Percentiles rank a stretch among this genome's conserved stretches.
Evolutionary conservation across 2,797 vertebrate genomes (phyloP).

Genomic region (Malurus splendens): DNA sequence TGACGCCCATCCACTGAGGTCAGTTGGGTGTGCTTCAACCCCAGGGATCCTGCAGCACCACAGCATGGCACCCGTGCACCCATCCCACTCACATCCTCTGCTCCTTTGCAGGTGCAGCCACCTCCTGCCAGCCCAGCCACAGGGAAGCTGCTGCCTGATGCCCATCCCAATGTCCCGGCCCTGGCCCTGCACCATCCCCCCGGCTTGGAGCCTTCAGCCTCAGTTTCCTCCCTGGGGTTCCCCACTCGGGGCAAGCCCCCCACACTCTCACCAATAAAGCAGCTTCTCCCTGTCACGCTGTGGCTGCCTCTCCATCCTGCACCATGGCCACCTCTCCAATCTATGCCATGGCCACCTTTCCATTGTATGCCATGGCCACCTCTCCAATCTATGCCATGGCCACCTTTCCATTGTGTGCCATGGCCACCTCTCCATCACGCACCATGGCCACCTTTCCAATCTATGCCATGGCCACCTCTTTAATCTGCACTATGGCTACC

Average conservation of each 20-base stretch:
- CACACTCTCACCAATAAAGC: constrained; percentile 40
- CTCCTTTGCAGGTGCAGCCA: neutral
- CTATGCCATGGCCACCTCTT: no score
- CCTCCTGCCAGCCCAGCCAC: neutral
- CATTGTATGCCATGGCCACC: neutral
- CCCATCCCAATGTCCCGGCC: neutral
- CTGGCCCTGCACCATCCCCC: neutral
- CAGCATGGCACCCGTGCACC: rapidly evolving
- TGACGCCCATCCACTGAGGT: constrained; percentile 41
- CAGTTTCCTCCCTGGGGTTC: neutral
- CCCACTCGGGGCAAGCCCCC: neutral
- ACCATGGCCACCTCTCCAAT: neutral
- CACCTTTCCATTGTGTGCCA: no score
- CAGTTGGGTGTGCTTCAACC: neutral
- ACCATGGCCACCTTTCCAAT: neutral
- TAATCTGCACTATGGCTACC: neutral
- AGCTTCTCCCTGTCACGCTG: neutral
- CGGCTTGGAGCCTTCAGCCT: neutral
- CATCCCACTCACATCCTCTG: neutral
- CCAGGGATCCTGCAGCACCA: rapidly evolving
- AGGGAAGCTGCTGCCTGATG: constrained; percentile 21
- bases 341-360: no score
- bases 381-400: neutral
- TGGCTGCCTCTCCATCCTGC: neutral
- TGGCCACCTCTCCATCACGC: neutral